phyloP scores from a whole-genome alignment of 2,113 vertebrate genomes.

The Lycaon pictus region DNA sequence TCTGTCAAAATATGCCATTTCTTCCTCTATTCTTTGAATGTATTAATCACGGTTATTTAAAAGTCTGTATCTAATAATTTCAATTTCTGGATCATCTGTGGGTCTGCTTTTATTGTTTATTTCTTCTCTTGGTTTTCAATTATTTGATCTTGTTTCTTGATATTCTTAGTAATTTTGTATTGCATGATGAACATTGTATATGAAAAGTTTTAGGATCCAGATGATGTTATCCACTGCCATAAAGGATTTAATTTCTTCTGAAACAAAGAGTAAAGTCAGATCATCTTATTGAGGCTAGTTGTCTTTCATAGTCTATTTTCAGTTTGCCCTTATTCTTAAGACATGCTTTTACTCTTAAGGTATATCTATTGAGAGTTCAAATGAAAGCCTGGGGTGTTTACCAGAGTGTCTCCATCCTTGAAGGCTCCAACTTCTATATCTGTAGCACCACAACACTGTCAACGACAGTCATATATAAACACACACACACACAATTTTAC shows the following conservation, averaged over 20 bases:
- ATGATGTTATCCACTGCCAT: neutral
- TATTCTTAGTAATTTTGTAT: neutral
- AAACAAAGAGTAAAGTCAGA: neutral
- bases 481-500: neutral
- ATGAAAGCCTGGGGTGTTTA: neutral
- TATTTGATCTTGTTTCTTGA: neutral
- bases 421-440: neutral
- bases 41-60: conserved; percentile 6
- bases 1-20: neutral
- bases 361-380: neutral
- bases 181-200: neutral
- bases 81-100: neutral
- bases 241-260: conserved; percentile 33
- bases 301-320: neutral
- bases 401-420: neutral
- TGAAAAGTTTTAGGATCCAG: neutral
- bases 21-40: neutral
- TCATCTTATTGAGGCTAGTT: neutral
- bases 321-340: neutral
- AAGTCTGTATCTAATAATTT: neutral
- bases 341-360: neutral
- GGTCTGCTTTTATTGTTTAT: conserved; percentile 32
- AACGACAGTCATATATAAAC: neutral
- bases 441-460: neutral
- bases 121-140: conserved; percentile 22